Evolutionary conservation across 2,888 invertebrate genomes (phyloP), one percentile per base, ranked within the genome.

Genomic region (Slavum lentiscoides): DNA sequence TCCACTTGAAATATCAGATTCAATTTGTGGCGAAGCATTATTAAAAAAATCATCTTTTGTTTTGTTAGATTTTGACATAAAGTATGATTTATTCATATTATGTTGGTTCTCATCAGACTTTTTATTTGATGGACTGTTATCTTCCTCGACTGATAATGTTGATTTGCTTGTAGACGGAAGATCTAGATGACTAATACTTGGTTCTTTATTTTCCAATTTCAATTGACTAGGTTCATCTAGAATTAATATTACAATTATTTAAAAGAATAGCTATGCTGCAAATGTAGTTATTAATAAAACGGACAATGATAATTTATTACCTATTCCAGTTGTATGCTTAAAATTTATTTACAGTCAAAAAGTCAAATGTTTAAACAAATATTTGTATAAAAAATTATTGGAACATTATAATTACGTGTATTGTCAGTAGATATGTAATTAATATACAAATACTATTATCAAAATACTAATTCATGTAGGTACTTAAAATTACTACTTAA

Each of bases 151-250:
- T 15, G 19, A 19, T 19, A 70, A 37, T 39, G 21, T 11, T 43
- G 23, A 23, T 67, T 75, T 75, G 58, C 75, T 75, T 23, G 75
- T 75, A 43, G 75, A 75, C 43, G 75, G 75, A 58, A 58, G 19
- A 67, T 58, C 23, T 1, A 4, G 23, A 67, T 19, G 13, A 43
- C 17, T 37, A 19, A 66, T 39, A 43, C 8, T 58, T 67, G 66
- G 13, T 23, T 58, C 19, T 21, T 19, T 58, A 5, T 58, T 58
- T 39, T 74, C 58, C 23, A 39, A 23, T 74, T 74, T 39, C 23
- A 30, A 58, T 39, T 66, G 6, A 67, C 39, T 39, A 39, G 66
- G 8, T 58, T 67, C 75, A 43, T 74, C 74, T 74, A 67, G 58
- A 9, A 67, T 58, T 39, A 53, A 75, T 43, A 43, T 43, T 19